A percentile compares a stretch with the other conserved stretches of the same genome.
Conservation (phyloP, 2,113 vertebrate genomes). For the Cololabis saira region DNA sequence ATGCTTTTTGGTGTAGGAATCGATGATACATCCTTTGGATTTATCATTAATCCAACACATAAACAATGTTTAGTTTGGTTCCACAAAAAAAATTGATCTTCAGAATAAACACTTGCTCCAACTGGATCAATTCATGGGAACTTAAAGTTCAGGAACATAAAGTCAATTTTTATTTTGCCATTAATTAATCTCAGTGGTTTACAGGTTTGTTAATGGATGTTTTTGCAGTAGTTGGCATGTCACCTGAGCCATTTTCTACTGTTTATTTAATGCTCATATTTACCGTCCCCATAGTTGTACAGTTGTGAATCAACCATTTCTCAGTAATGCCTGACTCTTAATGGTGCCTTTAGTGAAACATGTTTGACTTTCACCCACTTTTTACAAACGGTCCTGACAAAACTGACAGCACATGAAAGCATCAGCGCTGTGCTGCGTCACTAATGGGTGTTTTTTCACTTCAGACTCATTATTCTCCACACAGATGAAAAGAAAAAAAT, state of each 20-base stretch:
- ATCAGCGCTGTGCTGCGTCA: slow-evolving; percentile 12
- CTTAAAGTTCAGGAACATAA: neutral
- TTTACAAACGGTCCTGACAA: neutral
- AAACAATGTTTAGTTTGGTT: slow-evolving; percentile 8
- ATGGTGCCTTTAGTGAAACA: neutral
- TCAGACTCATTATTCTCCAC: slow-evolving; percentile 36
- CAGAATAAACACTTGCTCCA: slow-evolving; percentile 4
- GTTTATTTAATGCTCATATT: neutral
- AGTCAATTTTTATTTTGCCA: neutral
- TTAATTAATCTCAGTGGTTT: too few relatives aligned
- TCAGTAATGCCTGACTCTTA: neutral
- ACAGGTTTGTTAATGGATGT: too few relatives aligned
- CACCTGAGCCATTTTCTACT: slow-evolving; percentile 1
- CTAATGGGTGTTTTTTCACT: slow-evolving; percentile 23
- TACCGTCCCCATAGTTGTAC: neutral
- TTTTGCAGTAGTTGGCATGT: neutral
- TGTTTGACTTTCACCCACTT: neutral
- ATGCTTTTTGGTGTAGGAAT: neutral
- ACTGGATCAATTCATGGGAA: slow-evolving; percentile 4
- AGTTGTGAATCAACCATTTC: neutral
- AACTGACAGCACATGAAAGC: slow-evolving; percentile 11
- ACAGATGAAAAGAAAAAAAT: slow-evolving; percentile 5
- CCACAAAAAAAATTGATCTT: neutral
- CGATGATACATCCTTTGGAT: slow-evolving; percentile 3
- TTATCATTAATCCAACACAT: neutral